phyloP scores from a whole-genome alignment of 1,140 invertebrate genomes.

The Acromyrmex echinatior region DNA sequence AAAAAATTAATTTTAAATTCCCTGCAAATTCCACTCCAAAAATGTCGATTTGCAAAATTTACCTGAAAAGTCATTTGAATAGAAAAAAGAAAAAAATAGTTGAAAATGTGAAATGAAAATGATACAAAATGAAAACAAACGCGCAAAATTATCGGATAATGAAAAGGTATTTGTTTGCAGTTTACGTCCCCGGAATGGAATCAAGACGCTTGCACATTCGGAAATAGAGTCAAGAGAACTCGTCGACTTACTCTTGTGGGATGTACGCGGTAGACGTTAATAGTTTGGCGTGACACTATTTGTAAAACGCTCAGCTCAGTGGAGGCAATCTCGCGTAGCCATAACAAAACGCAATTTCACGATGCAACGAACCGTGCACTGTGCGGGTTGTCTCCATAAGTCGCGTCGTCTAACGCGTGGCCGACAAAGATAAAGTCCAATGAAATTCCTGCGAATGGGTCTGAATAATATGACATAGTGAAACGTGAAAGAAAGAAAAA shows the following conservation, averaged over 20 bases:
- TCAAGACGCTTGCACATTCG: neutral
- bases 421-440: conserved; percentile 56
- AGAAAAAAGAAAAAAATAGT: neutral
- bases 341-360: conserved; percentile 69
- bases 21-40: neutral
- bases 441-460: conserved; percentile 54
- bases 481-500: neutral
- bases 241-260: conserved; percentile 25
- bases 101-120: neutral
- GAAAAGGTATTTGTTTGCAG: neutral
- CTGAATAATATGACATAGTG: conserved; percentile 17
- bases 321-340: conserved; percentile 31
- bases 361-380: conserved; percentile 69
- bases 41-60: neutral
- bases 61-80: neutral
- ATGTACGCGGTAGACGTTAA: conserved; percentile 11
- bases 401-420: conserved; percentile 49
- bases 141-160: neutral
- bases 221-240: conserved; percentile 22
- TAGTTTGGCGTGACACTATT: conserved; percentile 41
- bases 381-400: conserved; percentile 47
- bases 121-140: neutral
- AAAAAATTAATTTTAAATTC: neutral
- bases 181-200: conserved; percentile 15
- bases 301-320: conserved; percentile 14